These are phyloP conservation scores for Macropis europaea DNA, from an alignment of 2,888 invertebrate species.

Conservation along the genomic window DNA sequence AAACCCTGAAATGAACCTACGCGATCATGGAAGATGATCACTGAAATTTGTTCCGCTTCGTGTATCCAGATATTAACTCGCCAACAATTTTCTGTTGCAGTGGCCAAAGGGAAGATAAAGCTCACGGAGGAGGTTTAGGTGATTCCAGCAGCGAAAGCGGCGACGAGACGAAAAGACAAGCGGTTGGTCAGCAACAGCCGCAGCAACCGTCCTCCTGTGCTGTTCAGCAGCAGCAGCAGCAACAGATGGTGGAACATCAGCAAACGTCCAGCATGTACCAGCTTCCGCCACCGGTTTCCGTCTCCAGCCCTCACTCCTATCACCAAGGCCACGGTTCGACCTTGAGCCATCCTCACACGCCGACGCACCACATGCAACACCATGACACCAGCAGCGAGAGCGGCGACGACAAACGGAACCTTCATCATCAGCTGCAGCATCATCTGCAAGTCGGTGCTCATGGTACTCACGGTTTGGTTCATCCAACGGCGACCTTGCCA, in stretches of 20 bases:
- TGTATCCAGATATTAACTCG: too few species aligned
- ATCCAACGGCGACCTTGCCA: conserved; percentile 76
- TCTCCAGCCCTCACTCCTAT: conserved; percentile 77
- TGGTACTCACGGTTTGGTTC: conserved; percentile 73
- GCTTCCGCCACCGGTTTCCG: conserved; percentile 74
- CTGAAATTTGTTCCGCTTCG: too few species aligned
- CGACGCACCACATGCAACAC: conserved; percentile 75
- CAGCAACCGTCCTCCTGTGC: conserved; percentile 63
- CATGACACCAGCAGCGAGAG: conserved; percentile 70
- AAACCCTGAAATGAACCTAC: too few species aligned
- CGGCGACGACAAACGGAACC: conserved; percentile 77
- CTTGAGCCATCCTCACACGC: conserved; percentile 73
- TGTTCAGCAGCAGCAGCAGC: conserved; percentile 65
- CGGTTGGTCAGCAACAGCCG: conserved; percentile 62
- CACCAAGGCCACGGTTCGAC: conserved; percentile 73
- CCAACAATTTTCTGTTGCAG: conserved; percentile 65
- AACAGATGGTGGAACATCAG: conserved; percentile 71
- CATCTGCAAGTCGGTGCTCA: conserved; percentile 72
- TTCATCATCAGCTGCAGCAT: conserved; percentile 77
- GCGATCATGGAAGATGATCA: too few species aligned
- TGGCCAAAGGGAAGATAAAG: conserved; percentile 76
- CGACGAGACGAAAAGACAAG: conserved; percentile 74
- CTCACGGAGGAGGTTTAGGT: conserved; percentile 71
- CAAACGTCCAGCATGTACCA: conserved; percentile 76
- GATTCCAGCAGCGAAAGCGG: conserved; percentile 78